These are phyloP conservation scores for Bombylius major DNA, from an alignment of 2,888 invertebrate species.

Conservation along the genomic window DNA sequence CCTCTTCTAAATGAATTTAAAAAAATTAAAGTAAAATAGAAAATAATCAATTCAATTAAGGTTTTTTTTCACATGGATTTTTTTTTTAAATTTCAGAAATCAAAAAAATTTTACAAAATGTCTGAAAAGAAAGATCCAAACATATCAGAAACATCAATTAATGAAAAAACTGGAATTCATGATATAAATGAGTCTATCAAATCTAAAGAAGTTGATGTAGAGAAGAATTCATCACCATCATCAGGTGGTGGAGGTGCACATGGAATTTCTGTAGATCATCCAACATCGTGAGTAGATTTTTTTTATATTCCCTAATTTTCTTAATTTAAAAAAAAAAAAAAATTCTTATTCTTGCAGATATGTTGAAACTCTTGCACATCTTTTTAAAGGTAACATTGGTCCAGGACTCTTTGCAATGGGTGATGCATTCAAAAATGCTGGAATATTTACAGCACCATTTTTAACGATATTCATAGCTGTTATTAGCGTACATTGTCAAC, in stretches of 20 bases:
- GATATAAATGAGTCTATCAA: not conserved
- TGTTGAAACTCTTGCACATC: conserved; percentile 75
- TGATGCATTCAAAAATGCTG: conserved; percentile 85
- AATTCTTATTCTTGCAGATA: conserved; percentile 44
- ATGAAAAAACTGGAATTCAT: not conserved
- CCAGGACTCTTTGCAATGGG: conserved; percentile 95
- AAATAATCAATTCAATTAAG: too few relatives aligned
- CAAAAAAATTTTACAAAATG: too few relatives aligned
- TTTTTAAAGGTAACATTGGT: conserved; percentile 91
- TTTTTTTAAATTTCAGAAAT: too few relatives aligned
- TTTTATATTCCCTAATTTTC: too few relatives aligned
- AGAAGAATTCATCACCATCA: not conserved
- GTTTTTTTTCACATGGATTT: too few relatives aligned
- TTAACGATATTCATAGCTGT: conserved; percentile 68
- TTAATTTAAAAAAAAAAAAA: not conserved
- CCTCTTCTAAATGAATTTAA: too few relatives aligned
- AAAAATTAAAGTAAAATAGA: too few relatives aligned
- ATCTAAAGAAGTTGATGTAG: not conserved
- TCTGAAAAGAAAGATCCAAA: too few relatives aligned
- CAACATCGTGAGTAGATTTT: conserved; percentile 13
- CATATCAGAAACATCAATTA: not conserved
- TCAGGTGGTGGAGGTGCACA: conserved; percentile 4
- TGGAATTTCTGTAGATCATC: conserved; percentile 13
- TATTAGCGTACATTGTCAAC: conserved; percentile 86
- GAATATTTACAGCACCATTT: conserved; percentile 67